Conservation (phyloP, 2,888 invertebrate species). For the Scelioninae gen. 2 region DNA sequence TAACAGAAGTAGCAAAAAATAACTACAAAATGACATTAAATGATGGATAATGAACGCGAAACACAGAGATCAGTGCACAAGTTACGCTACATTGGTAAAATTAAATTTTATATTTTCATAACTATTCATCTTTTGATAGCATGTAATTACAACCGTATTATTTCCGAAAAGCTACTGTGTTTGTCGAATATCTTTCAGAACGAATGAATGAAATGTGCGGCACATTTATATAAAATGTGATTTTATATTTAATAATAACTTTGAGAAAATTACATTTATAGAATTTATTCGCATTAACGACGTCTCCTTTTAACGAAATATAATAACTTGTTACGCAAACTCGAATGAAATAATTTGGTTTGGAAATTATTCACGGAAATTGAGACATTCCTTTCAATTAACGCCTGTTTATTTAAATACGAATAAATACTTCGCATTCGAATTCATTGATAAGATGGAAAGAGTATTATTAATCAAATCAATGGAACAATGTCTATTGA, state of each 20-base stretch:
- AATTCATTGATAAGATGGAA: too few species aligned
- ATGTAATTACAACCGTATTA: slow-evolving; percentile 8
- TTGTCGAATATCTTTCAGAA: slow-evolving; percentile 6
- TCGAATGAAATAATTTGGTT: not conserved
- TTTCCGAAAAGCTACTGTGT: slow-evolving; percentile 10
- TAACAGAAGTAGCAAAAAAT: too few species aligned
- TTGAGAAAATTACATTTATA: slow-evolving; percentile 11
- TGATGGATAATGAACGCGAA: too few species aligned
- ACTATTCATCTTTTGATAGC: slow-evolving; percentile 16
- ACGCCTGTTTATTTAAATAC: not conserved
- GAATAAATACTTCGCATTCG: too few species aligned
- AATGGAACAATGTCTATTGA: too few species aligned
- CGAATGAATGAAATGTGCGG: slow-evolving; percentile 21
- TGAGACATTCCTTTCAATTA: not conserved
- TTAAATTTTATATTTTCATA: slow-evolving; percentile 25
- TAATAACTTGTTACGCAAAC: slow-evolving; percentile 9
- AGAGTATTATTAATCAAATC: too few species aligned
- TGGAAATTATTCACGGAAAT: not conserved
- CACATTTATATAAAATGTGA: slow-evolving; percentile 33
- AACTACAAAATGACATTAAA: too few species aligned
- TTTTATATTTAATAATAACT: slow-evolving; percentile 28
- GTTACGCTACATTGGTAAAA: slow-evolving; percentile 5
- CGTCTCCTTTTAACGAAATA: not conserved
- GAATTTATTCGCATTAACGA: slow-evolving; percentile 16
- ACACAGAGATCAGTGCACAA: too few species aligned